Base-by-base conservation (phyloP, 2,888 invertebrate genomes). In the Vanessa cardui region DNA sequence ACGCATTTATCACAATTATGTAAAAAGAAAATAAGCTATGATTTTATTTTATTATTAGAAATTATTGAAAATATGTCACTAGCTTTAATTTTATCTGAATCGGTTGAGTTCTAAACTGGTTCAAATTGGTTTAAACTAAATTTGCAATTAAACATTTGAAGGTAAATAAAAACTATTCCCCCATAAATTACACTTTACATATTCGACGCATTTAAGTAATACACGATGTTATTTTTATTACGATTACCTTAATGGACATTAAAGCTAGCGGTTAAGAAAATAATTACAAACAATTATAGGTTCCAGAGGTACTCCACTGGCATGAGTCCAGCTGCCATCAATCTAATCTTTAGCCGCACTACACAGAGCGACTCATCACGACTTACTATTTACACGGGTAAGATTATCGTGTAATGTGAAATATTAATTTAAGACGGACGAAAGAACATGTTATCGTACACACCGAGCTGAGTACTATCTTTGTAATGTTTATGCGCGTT, bases 391-490 rank as follows among this genome's bases (percentile, higher is more conserved):
- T 72, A 68, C 81, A 75, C 79, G 80, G 81, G 72, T 58, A 73
- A 80, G 83, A 85, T 87, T 83, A 77, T 56, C 78, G 66, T 59
- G 66, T 85, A 84, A 87, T 87, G 83, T 76, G 70, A 78, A 81
- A 82, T 86, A 85, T 86, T 83, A 83, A 86, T 86, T 82, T 76
- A 74, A 72, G 61, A 50, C 33, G 64, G 58, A 64, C 50, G 58
- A 46, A 26, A 68, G 31, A 31, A 44, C 56, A 39, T 12, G 56
- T 39, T 26, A 26, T 12, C 33, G 8, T 33, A 33, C 39, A 39
- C 0, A 54, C 33, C 2, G 20, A 8, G 7, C 12, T 46, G 15
- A n/a, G 21, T 20, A n/a, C n/a, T 54, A 31, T 54, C 21, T 54
- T 2, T n/a, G 56, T n/a, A n/a, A 26, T 52, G 15, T 52, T 52